These are phyloP conservation scores for Catharus ustulatus DNA, from an alignment of 2,797 vertebrate species.

Conservation along the genomic window DNA sequence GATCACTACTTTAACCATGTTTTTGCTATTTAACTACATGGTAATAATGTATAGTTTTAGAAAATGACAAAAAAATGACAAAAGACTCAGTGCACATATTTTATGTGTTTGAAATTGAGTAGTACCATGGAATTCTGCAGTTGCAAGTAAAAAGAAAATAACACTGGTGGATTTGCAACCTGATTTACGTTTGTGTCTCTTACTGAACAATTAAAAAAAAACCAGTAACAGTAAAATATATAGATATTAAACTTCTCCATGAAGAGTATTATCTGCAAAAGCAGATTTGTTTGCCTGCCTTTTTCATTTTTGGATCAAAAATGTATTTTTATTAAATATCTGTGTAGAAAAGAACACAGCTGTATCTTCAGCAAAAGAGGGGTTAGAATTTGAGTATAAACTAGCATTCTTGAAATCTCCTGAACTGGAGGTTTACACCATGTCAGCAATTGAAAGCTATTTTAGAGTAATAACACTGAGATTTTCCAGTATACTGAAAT, in stretches of 20 bases:
- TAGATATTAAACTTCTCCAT: background rate
- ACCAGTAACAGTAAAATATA: background rate
- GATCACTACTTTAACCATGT: background rate
- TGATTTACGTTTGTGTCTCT: background rate
- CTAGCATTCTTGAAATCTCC: background rate
- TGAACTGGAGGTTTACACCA: background rate
- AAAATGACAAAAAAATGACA: background rate
- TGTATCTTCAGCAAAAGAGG: background rate
- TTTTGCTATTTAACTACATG: background rate
- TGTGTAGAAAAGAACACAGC: background rate
- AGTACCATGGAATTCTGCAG: background rate
- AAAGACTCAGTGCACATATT: background rate
- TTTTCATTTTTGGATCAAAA: conserved; percentile 9
- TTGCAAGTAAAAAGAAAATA: background rate
- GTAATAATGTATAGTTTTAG: background rate
- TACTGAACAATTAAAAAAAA: background rate
- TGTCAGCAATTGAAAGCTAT: background rate
- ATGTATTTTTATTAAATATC: background rate
- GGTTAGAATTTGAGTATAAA: background rate
- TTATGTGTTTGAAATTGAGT: background rate
- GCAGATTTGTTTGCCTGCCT: background rate
- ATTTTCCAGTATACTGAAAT: background rate
- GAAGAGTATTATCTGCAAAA: conserved; percentile 13
- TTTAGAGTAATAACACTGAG: background rate
- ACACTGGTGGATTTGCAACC: background rate